These are phyloP conservation scores for Epirrhoe tristata DNA, from an alignment of 2,888 invertebrate genomes.

Conservation along the genomic window DNA sequence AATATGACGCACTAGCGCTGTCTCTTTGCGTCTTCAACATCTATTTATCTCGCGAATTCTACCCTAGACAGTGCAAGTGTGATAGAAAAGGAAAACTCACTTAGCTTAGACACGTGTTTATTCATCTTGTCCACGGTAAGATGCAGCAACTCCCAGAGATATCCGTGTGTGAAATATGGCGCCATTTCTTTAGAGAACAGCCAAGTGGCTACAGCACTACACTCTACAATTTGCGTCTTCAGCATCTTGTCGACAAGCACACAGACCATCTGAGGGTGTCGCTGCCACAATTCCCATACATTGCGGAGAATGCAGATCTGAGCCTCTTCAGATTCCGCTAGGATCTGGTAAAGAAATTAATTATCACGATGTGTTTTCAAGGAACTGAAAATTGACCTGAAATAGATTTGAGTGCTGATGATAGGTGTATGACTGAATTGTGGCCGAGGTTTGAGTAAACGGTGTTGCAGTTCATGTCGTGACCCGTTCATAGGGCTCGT, in stretches of 20 bases:
- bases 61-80: background rate
- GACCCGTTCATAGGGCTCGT: too few species aligned
- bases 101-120: slow-evolving; percentile 95
- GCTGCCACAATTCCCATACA: slow-evolving; percentile 97
- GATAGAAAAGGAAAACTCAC: slow-evolving; percentile 64
- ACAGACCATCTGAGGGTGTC: slow-evolving; percentile 98
- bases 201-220: slow-evolving; percentile 99
- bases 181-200: slow-evolving; percentile 97
- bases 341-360: slow-evolving; percentile 82
- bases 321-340: slow-evolving; percentile 97
- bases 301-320: slow-evolving; percentile 97
- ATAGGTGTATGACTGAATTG: too few species aligned
- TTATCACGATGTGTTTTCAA: background rate
- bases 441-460: too few species aligned
- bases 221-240: slow-evolving; percentile 98
- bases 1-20: too few species aligned
- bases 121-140: slow-evolving; percentile 98
- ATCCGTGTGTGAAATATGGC: slow-evolving; percentile 95
- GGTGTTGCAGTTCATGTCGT: too few species aligned
- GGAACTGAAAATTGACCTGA: too few species aligned
- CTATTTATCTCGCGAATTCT: background rate
- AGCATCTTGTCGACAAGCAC: slow-evolving; percentile 98
- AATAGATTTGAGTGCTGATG: too few species aligned
- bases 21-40: background rate
- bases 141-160: slow-evolving; percentile 98